Evolutionary conservation across 2,888 invertebrate genomes (phyloP).

Genomic region (Torymus tubicola): DNA sequence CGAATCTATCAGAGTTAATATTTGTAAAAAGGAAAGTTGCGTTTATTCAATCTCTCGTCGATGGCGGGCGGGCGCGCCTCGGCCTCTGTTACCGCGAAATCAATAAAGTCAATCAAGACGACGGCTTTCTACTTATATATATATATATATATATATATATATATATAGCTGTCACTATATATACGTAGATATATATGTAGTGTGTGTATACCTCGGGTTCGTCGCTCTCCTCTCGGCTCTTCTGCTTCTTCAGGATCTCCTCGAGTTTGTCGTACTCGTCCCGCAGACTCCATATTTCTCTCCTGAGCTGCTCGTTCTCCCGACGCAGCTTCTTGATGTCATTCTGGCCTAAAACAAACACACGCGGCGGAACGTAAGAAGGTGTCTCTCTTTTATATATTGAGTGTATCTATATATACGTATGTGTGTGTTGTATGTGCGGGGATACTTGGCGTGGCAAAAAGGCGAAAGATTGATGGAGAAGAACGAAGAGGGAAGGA

Average conservation of each 20-base stretch:
- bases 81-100: constrained; percentile 28
- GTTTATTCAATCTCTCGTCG: constrained; percentile 34
- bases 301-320: constrained; percentile 91
- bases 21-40: constrained; percentile 29
- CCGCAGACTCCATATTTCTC: constrained; percentile 91
- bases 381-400: not conserved
- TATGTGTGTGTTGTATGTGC: not conserved
- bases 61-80: not conserved
- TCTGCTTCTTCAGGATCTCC: constrained; percentile 81
- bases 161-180: not conserved
- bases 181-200: not conserved
- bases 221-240: constrained; percentile 70
- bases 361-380: constrained; percentile 32
- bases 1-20: constrained; percentile 39
- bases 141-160: constrained; percentile 2
- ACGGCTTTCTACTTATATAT: not conserved
- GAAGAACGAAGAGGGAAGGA: not conserved
- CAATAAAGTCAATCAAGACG: constrained; percentile 56
- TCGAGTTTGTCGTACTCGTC: constrained; percentile 93
- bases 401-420: too few relatives aligned
- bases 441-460: constrained; percentile 11
- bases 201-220: constrained; percentile 68
- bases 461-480: constrained; percentile 30
- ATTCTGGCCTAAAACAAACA: constrained; percentile 83
- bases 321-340: constrained; percentile 92